Evolutionary conservation across 1,140 invertebrate genomes (phyloP).

Genomic region (Saccostrea echinata): DNA sequence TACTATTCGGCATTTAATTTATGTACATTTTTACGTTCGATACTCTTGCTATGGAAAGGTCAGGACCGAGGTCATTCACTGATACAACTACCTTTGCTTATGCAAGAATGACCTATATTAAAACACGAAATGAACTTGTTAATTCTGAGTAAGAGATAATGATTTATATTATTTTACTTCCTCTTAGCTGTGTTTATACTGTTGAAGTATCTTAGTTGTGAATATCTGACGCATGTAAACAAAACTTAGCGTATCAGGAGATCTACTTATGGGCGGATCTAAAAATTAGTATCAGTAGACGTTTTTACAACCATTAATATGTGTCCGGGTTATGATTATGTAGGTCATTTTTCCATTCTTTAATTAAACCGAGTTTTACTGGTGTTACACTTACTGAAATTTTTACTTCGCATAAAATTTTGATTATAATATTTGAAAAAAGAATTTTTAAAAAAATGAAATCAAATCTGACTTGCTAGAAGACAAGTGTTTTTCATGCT

Average conservation of each 20-base stretch:
- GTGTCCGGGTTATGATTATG: too few relatives aligned
- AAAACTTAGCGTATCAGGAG: background rate
- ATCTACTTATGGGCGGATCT: background rate
- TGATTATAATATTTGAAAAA: too few relatives aligned
- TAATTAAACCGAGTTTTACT: too few relatives aligned
- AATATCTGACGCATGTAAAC: constrained; percentile 2
- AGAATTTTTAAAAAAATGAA: too few relatives aligned
- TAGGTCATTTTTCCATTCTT: too few relatives aligned
- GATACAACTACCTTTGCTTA: constrained; percentile 14
- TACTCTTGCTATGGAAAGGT: constrained; percentile 24
- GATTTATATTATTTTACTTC: background rate
- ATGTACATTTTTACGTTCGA: constrained; percentile 22
- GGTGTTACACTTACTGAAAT: too few relatives aligned
- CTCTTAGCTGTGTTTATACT: background rate
- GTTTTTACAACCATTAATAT: background rate
- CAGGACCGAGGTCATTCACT: background rate
- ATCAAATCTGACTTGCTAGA: too few relatives aligned
- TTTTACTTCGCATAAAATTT: too few relatives aligned
- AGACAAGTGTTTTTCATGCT: too few relatives aligned
- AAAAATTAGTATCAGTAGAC: background rate
- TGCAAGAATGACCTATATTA: background rate
- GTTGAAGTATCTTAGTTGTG: background rate
- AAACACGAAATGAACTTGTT: background rate
- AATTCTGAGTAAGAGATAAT: background rate
- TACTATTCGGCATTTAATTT: constrained; percentile 22